Evolutionary conservation across 1,140 invertebrate genomes (phyloP).

Genomic region (Dendrolimus punctatus): DNA sequence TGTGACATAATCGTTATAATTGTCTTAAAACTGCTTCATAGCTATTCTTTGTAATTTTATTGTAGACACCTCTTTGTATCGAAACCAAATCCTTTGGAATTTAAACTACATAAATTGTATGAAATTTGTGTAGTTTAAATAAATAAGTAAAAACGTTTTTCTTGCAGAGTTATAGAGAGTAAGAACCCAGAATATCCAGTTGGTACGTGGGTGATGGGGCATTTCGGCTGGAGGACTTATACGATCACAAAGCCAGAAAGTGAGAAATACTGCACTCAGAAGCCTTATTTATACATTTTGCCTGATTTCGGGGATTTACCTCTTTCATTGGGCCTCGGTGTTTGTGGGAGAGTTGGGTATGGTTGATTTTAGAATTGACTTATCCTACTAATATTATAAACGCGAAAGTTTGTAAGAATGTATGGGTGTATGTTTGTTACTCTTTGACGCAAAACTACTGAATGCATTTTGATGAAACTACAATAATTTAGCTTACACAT

Average conservation of each 20-base stretch:
- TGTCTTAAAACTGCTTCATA: too few relatives aligned
- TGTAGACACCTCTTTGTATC: too few relatives aligned
- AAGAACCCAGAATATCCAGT: conserved; percentile 66
- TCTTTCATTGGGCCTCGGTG: conserved; percentile 70
- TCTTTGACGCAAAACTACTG: too few relatives aligned
- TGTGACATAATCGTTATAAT: too few relatives aligned
- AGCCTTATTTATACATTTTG: conserved; percentile 43
- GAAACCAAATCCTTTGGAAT: too few relatives aligned
- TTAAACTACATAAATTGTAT: too few relatives aligned
- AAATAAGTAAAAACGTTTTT: conserved; percentile 2
- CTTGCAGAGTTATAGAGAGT: conserved; percentile 58
- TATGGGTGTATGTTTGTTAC: too few relatives aligned
- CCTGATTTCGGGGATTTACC: conserved; percentile 71
- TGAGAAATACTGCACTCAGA: conserved; percentile 21
- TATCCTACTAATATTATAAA: too few relatives aligned
- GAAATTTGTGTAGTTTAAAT: not conserved
- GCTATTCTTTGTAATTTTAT: too few relatives aligned
- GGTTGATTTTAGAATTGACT: not conserved
- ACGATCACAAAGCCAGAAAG: conserved; percentile 41
- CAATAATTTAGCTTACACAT: too few relatives aligned
- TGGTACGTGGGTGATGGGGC: conserved; percentile 62
- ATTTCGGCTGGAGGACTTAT: conserved; percentile 71
- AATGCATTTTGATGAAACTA: too few relatives aligned
- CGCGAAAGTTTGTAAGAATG: too few relatives aligned
- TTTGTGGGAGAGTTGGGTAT: conserved; percentile 77